These are phyloP conservation scores for Ammodytes marinus DNA, from an alignment of 2,113 vertebrate species.

Conservation along the genomic window DNA sequence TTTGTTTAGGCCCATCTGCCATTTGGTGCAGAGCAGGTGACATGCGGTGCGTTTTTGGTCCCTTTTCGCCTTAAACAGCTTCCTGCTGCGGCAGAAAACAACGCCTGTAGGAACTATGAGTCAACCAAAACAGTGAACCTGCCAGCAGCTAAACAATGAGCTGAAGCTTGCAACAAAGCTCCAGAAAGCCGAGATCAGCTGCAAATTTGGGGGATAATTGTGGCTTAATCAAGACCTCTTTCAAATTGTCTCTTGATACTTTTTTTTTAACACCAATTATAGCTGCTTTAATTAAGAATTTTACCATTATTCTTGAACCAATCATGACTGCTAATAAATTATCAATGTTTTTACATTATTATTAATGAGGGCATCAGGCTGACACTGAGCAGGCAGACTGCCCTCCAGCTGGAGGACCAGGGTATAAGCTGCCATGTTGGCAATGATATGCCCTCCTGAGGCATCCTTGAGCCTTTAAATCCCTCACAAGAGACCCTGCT, in stretches of 20 bases:
- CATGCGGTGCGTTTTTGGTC: neutral
- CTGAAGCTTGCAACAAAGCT: neutral
- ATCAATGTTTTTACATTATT: constrained; percentile 42
- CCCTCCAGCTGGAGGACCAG: constrained; percentile 63
- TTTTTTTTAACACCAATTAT: neutral
- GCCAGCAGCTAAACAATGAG: neutral
- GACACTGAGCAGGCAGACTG: constrained; percentile 63
- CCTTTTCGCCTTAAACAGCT: neutral
- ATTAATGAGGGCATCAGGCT: constrained; percentile 64
- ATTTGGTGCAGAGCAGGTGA: neutral
- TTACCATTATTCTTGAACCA: neutral
- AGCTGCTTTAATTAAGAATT: neutral
- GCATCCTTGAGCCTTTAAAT: constrained; percentile 79
- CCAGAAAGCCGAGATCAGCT: neutral
- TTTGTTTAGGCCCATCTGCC: neutral
- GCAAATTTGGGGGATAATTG: neutral
- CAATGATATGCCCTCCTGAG: constrained; percentile 69
- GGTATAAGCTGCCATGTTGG: constrained; percentile 71
- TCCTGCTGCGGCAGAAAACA: neutral
- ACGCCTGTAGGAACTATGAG: neutral
- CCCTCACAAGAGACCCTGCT: constrained; percentile 59
- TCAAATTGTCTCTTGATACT: neutral
- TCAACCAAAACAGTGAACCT: neutral
- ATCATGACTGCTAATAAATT: constrained; percentile 40
- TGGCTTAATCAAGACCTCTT: neutral